These are phyloP conservation scores for Peromyscus nudipes DNA, from an alignment of 2,797 vertebrate species.

Conservation along the genomic window DNA sequence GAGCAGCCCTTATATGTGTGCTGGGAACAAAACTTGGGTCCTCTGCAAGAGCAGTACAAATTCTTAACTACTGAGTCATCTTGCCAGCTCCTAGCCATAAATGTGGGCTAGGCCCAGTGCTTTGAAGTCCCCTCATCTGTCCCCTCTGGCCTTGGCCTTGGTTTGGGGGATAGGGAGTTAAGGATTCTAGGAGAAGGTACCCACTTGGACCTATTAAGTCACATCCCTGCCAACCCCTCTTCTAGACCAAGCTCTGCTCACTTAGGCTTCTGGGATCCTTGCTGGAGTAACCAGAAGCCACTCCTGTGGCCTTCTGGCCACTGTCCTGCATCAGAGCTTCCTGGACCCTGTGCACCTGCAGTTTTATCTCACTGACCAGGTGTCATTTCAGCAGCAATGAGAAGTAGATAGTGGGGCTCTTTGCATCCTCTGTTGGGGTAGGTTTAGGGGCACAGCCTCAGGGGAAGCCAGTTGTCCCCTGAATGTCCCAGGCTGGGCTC, in stretches of 20 bases:
- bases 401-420: rapidly evolving
- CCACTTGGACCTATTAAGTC: background rate
- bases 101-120: background rate
- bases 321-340: background rate
- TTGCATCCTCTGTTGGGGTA: background rate
- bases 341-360: background rate
- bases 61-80: background rate
- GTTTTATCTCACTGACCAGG: background rate
- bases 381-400: background rate
- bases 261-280: background rate
- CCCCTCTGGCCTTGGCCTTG: background rate
- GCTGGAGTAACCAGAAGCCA: background rate
- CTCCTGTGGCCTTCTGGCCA: background rate
- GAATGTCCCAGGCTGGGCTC: background rate
- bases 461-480: background rate
- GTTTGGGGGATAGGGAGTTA: background rate
- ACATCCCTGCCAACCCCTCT: background rate
- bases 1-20: too few relatives aligned
- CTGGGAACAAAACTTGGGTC: background rate
- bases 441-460: background rate
- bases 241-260: background rate
- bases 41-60: background rate
- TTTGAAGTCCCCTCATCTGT: background rate
- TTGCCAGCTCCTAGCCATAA: background rate
- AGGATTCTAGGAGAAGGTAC: background rate